Base-by-base conservation (phyloP, 2,113 vertebrate species). In the Tragelaphus buxtoni region DNA sequence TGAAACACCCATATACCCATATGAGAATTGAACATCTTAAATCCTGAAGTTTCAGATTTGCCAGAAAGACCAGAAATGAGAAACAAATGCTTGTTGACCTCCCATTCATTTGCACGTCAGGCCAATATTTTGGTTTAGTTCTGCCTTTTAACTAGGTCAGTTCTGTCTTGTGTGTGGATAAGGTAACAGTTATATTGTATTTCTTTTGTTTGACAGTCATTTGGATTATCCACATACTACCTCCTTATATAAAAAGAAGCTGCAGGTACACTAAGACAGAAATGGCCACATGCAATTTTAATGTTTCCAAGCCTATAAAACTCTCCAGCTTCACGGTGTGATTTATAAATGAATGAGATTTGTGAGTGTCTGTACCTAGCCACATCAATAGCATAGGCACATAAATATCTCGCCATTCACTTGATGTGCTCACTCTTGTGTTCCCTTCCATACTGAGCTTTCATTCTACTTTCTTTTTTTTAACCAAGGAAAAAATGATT, bases 211-310 rank as follows among this genome's bases (percentile, higher is more conserved):
- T 96, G 90, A 94, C 79, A 94, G 88, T 56, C 91, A n/a, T 81
- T 97, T 97, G 97, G 91, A 97, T 96, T 91, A 92, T 94, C 22
- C 0, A 1, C 88, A 10, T 58, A 74, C 89, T 92, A 39, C 72
- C 96, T 97, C 86, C 85, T 95, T 96, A 17, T 51, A 13, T 82
- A 87, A 98, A 98, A 97, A 96, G 92, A 95, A 97, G 90, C 28
- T 95, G 88, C 95, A 98, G 39, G 39, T 74, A 42, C 42, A 39
- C 69, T 74, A 14, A 74, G 97, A 96, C 49, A 95, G 94, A 94
- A 97, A 76, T 80, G 72, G 88, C 86, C 91, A 51, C n/a, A 55
- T 96, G 69, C 76, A 16, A 80, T 86, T 93, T 83, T 85, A 81
- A 58, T 81, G 28, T 81, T 86, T 80, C 65, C 60, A 60, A 74